These are phyloP conservation scores for Pammene fasciana DNA, from an alignment of 2,888 invertebrate species.

Conservation along the genomic window DNA sequence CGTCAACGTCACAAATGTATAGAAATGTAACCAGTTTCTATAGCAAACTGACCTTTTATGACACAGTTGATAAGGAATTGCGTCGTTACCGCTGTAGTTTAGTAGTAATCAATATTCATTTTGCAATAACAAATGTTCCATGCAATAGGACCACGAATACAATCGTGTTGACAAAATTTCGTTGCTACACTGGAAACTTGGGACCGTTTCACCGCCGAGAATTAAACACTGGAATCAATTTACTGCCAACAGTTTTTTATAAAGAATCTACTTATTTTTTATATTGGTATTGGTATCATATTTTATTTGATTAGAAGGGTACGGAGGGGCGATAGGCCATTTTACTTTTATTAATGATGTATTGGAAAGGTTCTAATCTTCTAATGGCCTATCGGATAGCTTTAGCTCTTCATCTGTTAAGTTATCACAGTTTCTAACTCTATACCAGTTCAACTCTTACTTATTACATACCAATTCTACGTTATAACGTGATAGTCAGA, in stretches of 20 bases:
- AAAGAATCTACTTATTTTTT: no score
- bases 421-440: no score
- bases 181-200: not conserved
- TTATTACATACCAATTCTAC: not conserved
- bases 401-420: no score
- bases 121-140: constrained; percentile 21
- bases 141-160: constrained; percentile 9
- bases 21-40: constrained; percentile 25
- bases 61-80: constrained; percentile 32
- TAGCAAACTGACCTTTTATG: constrained; percentile 30
- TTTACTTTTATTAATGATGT: no score
- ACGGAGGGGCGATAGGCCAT: no score
- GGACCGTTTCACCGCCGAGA: not conserved
- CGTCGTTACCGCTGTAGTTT: constrained; percentile 34
- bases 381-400: no score
- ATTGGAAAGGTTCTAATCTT: no score
- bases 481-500: not conserved
- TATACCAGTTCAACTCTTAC: no score
- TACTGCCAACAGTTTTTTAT: no score
- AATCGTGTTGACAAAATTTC: constrained; percentile 15
- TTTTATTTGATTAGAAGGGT: no score
- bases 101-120: constrained; percentile 26
- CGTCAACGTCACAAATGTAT: constrained; percentile 15
- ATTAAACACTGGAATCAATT: not conserved
- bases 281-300: no score